phyloP scores from a whole-genome alignment of 1,140 invertebrate genomes.

The Ceratosolen solmsi region DNA sequence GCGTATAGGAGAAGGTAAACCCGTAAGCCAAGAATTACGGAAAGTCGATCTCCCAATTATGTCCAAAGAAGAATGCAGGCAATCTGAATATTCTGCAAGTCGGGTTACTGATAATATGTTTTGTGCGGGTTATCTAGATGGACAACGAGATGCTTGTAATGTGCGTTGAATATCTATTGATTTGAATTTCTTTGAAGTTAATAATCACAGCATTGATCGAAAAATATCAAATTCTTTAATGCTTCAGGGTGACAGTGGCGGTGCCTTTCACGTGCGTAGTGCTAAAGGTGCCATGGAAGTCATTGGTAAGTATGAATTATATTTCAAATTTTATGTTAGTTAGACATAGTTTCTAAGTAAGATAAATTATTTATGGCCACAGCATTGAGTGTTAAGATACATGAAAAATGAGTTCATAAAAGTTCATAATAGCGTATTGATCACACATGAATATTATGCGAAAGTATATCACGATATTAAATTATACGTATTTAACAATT shows the following conservation, averaged over 20 bases:
- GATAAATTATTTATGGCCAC: no score
- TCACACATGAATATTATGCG: no score
- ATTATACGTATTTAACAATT: no score
- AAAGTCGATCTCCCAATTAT: conserved; percentile 78
- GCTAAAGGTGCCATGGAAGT: conserved; percentile 71
- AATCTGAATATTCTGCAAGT: conserved; percentile 73
- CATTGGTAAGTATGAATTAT: conserved; percentile 68
- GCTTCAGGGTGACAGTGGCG: conserved; percentile 75
- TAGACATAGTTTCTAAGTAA: no score
- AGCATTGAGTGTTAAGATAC: no score
- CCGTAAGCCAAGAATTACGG: conserved; percentile 76
- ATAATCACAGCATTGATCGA: background rate
- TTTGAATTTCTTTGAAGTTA: background rate
- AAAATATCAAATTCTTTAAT: background rate
- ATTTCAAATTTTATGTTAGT: no score
- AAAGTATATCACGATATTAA: no score
- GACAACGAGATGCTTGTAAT: conserved; percentile 83
- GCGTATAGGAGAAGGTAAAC: conserved; percentile 77
- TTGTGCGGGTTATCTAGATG: conserved; percentile 83
- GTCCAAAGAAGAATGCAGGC: conserved; percentile 74
- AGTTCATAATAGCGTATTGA: no score
- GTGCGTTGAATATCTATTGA: conserved; percentile 68
- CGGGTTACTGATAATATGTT: conserved; percentile 84
- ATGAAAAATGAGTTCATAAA: no score
- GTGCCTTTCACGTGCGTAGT: conserved; percentile 73